Evolutionary conservation across 2,113 vertebrate genomes (phyloP), one percentile per base, ranked within the genome.

Genomic region (Catharus fuscescens): DNA sequence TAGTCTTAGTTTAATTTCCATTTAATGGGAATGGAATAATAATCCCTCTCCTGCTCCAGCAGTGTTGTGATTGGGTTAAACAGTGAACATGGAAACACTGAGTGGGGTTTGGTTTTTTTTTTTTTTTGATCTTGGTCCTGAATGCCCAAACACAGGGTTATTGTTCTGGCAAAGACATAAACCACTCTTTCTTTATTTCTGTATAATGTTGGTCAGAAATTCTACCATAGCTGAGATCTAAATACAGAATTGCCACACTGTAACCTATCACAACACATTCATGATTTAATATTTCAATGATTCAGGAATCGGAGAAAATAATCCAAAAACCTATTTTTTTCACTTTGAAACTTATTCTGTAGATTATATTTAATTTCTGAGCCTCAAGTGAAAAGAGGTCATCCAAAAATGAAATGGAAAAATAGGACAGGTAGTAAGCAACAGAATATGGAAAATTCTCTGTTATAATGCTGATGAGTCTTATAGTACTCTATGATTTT

Each of bases 1-100:
- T 88, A 86, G 29, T 65, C 32, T 78, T 56, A 71, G 47, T 90
- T 95, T 61, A 83, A 83, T 80, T 88, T 53, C 44, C 28, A 66
- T 62, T 94, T 83, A 92, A 88, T n/a, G 28, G 26, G 17, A 89
- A 91, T 69, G 36, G 57, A 91, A 92, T 83, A 88, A 89, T 50
- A 77, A 8, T 61, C 26, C 48, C 32, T 78, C 56, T 91, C 32
- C 53, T 78, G 15, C 15, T 69, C 38, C 38, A 72, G 14, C n/a
- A 57, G 8, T 53, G 40, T 50, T 90, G 42, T 67, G 21, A 69
- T 25, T 64, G 53, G 10, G n/a, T 84, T 79, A 86, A 92, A 78
- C 1, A 91, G 34, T 36, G 34, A 34, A 60, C 32, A 84, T 8
- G 13, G 56, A 89, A 91, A 92, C 62, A 54, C 2, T 70, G 60